Evolutionary conservation across 2,113 vertebrate genomes (phyloP), one percentile per base, ranked within the genome.

Genomic region (Cryptomyrus ogoouensis): DNA sequence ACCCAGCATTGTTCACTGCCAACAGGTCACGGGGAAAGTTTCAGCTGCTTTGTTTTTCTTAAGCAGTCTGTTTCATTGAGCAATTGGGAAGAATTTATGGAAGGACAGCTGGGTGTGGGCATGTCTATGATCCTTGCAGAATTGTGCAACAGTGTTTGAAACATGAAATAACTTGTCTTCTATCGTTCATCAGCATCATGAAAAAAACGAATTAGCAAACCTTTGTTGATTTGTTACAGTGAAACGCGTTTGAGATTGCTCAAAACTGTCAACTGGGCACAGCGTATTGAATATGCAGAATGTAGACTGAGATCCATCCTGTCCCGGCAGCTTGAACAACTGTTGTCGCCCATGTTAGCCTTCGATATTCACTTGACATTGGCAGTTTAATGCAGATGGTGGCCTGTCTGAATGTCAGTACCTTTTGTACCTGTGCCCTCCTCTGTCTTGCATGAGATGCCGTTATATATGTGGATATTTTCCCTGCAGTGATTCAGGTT

Each of bases 81-180:
- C 88, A 31, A 31, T 49, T n/a, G n/a, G 62, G 62, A 80, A 89
- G 49, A 49, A 74, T 89, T 83, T 35, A 74, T 89, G 50, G 88
- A 89, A 53, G 66, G 8, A 50, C n/a, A 24, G 21, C 8, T 31
- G 70, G 70, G 88, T 53, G 70, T 80, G 88, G 66, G 21, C 47
- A 12, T 46, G 62, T 35, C 8, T 88, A 10, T 44, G 7, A 24
- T 19, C 19, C 49, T 47, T 49, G 4, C 42, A 62, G 12, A 46
- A 46, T 13, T 77, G 46, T 77, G 46, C 66, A 27, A 53, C 27
- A 4, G 1, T 89, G 15, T 89, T 46, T n/a, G 24, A 24, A 17
- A 80, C 70, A 5, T 87, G 85, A 83, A 42, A 31, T 27, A 52
- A 87, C 62, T 49, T 49, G 44, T 35, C 62, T 89, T 31, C n/a